Evolutionary conservation across 2,888 invertebrate species (phyloP).

Genomic region (Anodontia alba): DNA sequence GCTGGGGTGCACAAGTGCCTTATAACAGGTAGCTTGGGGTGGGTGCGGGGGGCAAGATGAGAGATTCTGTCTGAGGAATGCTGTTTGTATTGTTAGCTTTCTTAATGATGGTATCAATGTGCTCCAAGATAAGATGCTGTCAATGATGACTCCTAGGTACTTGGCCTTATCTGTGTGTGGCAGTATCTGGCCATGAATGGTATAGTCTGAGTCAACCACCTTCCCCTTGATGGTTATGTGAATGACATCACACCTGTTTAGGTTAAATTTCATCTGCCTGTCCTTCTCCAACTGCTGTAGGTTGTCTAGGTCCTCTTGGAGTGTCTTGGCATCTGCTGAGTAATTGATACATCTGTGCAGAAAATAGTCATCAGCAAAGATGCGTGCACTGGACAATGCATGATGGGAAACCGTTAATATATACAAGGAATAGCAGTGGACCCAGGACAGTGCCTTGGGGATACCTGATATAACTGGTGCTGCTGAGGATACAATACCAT

Average conservation of each 20-base stretch:
- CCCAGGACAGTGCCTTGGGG: conserved; percentile 3
- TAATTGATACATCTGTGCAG: not conserved
- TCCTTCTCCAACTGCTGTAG: not conserved
- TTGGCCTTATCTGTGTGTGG: not conserved
- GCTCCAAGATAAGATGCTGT: conserved; percentile 12
- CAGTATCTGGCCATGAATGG: not conserved
- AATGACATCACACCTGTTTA: not conserved
- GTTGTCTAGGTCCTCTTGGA: not conserved
- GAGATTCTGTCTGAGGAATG: not conserved
- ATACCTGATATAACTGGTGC: not conserved
- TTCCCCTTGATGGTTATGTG: not conserved
- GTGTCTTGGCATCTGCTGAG: not conserved
- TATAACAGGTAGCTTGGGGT: conserved; percentile 8
- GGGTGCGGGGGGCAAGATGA: not conserved
- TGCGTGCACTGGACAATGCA: not conserved
- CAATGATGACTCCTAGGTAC: not conserved
- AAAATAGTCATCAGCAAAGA: not conserved
- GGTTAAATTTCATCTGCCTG: not conserved
- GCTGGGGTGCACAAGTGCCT: conserved; percentile 7
- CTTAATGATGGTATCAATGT: conserved; percentile 13
- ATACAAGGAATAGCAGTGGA: not conserved
- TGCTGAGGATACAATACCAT: not conserved
- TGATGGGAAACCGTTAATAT: not conserved
- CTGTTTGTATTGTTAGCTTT: conserved; percentile 23
- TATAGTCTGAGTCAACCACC: not conserved